Evolutionary conservation across 2,113 vertebrate genomes (phyloP), one percentile per base, ranked within the genome.

Genomic region (Climacteris rufus): DNA sequence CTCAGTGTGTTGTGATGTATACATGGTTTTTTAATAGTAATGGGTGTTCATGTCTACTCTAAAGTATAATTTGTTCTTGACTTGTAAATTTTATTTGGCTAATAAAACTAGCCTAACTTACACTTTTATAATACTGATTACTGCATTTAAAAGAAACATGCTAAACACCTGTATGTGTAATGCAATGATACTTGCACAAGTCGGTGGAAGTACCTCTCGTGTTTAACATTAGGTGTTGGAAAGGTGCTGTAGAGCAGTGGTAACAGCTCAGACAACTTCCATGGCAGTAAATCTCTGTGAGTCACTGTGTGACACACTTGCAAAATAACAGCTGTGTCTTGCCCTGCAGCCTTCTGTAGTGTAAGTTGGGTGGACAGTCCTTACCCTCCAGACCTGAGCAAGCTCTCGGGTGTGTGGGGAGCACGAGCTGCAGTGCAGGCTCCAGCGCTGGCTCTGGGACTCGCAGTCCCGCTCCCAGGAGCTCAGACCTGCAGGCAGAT

Each of bases 321-420:
- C 6, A 15, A 47, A 86, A 56, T 33, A 16, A 71, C 78, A 81
- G n/a, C 64, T 63, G 42, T 0, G 20, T 47, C 28, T 78, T 66
- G 31, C 53, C 69, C 80, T 25, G 22, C 35, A 49, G n/a, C 33
- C 40, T 39, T 11, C 11, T 10, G n/a, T 11, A 13, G 37, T 31
- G 5, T 15, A 2, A 0, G 11, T 39, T 6, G 13, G 45, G 40
- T 20, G n/a, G 79, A 15, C 15, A 37, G 0, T n/a, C n/a, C n/a
- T 65, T 50, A 13, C 60, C 42, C 37, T 74, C 6, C 10, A 11
- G 83, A 71, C 0, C 6, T 24, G 83, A 79, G 63, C 13, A 15
- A n/a, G 70, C n/a, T 33, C 14, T 65, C 0, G 4, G 45, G 45
- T 61, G 66, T 60, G 35, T 17, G 47, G 3, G 30, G 35, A 4